Conservation (phyloP, 2,888 invertebrate species). For the Epinotia nisella region DNA sequence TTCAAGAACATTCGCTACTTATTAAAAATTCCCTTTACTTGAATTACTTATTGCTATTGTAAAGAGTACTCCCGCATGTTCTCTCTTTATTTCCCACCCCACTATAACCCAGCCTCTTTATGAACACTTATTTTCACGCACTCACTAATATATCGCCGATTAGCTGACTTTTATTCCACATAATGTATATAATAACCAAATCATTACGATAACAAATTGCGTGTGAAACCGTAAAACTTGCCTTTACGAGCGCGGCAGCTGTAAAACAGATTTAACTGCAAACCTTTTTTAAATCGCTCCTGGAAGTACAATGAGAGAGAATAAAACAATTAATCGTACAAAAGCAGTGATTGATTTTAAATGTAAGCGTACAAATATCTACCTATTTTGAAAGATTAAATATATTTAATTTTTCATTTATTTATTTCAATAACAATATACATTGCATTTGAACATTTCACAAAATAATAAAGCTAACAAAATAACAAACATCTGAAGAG, state of each 20-base stretch:
- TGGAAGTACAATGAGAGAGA: conserved; percentile 1
- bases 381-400: no score
- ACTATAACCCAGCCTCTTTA: conserved; percentile 18
- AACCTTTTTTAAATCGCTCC: conserved; percentile 31
- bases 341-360: neutral
- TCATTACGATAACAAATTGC: conserved; percentile 41
- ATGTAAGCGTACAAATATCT: no score
- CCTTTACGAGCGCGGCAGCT: conserved; percentile 31
- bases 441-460: no score
- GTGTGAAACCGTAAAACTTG: conserved; percentile 36
- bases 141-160: conserved; percentile 21
- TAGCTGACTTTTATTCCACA: conserved; percentile 31
- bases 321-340: neutral
- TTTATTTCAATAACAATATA: no score
- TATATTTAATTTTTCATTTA: no score
- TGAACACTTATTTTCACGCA: conserved; percentile 13
- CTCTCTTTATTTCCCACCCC: neutral
- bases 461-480: no score
- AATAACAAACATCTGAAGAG: no score
- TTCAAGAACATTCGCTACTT: neutral
- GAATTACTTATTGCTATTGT: neutral
- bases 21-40: neutral
- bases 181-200: conserved; percentile 39
- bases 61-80: no score
- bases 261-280: conserved; percentile 42